A percentile compares a stretch with the other conserved stretches of the same genome.
Conservation (phyloP, 2,797 vertebrate species). For the Odontamblyopus rebecca region DNA sequence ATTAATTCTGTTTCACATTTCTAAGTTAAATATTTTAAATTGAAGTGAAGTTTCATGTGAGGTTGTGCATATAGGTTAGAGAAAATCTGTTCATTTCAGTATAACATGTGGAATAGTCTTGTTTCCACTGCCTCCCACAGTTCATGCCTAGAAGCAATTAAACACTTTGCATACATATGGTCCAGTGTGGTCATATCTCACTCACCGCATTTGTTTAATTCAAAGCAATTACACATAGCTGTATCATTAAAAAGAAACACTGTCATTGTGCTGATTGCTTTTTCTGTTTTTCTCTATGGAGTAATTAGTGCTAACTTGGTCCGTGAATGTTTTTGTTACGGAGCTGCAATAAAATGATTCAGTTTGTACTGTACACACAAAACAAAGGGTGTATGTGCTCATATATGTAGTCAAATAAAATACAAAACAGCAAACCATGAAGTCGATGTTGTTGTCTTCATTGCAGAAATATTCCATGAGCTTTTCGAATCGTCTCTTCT, state of each 20-base stretch:
- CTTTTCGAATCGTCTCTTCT: constrained; percentile 91
- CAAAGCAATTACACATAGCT: constrained; percentile 1
- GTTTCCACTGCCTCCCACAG: neutral
- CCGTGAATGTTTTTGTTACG: neutral
- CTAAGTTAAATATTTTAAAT: no score
- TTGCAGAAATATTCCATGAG: constrained; percentile 92
- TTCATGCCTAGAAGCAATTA: neutral
- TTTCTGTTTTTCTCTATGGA: neutral
- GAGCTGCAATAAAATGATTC: neutral
- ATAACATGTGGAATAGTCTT: neutral
- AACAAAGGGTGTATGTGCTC: neutral
- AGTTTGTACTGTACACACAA: neutral
- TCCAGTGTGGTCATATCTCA: neutral
- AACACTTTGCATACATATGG: constrained; percentile 3
- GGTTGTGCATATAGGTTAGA: no score
- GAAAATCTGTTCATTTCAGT: no score
- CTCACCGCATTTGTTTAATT: constrained; percentile 8
- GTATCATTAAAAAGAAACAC: constrained; percentile 8
- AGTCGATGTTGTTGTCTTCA: constrained; percentile 91
- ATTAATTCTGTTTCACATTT: no score
- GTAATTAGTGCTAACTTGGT: neutral
- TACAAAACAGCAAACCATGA: constrained; percentile 81
- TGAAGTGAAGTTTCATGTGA: no score
- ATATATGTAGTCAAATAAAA: neutral
- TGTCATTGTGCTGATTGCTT: neutral